phyloP scores from a whole-genome alignment of 2,113 vertebrate species.

The Oceanodroma tethys region DNA sequence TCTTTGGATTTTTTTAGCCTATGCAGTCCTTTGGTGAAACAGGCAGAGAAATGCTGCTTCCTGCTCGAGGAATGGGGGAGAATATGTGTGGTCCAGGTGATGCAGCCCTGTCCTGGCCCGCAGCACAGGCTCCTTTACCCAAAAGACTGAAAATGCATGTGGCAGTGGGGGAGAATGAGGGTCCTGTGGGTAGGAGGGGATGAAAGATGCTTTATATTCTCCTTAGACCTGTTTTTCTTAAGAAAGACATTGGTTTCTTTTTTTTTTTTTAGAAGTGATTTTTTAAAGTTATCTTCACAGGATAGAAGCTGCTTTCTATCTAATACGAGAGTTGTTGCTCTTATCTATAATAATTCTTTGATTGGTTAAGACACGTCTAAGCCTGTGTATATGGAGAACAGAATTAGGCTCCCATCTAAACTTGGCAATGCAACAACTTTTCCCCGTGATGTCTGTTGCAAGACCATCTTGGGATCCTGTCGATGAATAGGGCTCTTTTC shows the following conservation, averaged over 20 bases:
- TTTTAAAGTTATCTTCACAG: neutral
- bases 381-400: neutral
- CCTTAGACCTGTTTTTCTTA: neutral
- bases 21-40: neutral
- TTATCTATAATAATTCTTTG: neutral
- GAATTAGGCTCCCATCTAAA: neutral
- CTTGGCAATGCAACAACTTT: neutral
- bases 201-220: neutral
- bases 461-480: neutral
- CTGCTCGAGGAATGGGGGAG: neutral
- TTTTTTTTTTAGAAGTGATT: neutral
- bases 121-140: neutral
- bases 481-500: neutral
- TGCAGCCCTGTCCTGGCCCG: neutral
- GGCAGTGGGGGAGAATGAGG: neutral
- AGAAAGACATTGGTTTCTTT: neutral
- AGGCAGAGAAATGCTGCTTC: neutral
- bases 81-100: neutral
- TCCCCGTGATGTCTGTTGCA: neutral
- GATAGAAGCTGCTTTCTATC: neutral
- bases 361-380: neutral
- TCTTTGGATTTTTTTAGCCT: neutral
- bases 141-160: no score
- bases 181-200: neutral
- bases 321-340: neutral